Evolutionary conservation across 2,113 vertebrate genomes (phyloP), one percentile per base, ranked within the genome.

Genomic region (Cottus gobio): DNA sequence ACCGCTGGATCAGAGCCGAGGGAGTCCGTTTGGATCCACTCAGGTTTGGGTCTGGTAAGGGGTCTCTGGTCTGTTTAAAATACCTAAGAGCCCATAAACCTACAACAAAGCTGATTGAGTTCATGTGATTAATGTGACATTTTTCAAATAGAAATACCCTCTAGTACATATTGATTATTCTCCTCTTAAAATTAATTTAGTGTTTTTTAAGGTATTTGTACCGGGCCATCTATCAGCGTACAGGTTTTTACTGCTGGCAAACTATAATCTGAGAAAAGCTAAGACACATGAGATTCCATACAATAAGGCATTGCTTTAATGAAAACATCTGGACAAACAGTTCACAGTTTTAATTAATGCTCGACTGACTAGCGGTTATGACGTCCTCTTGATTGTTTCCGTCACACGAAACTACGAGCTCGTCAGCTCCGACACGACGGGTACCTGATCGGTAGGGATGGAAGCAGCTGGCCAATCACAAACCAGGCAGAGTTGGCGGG

Each of bases 251-350:
- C 79, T 58, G 80, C 75, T 73, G 79, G 76, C 73, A 70, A 63
- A 72, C 74, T 7, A 48, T 70, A 52, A 70, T 79, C 12, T 80
- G 79, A 86, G 12, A 50, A 83, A 83, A 87, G 42, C 56, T 54
- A 37, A 81, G 75, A 84, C 71, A 76, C 64, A 75, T 80, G 81
- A 83, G 83, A 77, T 71, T 87, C 81, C 50, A 77, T 77, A 88
- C 85, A 65, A 83, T 94, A 93, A 94, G 93, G 93, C 93, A 92
- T 93, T 90, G 87, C 85, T 92, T 92, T 84, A 84, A 89, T 88
- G 86, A 85, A 71, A 90, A 90, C 76, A 79, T 81, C 77, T 65
- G 71, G 78, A 89, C 79, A 86, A 85, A 90, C 86, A 60, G 70
- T 80, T 92, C 89, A 94, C 90, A 94, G 93, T 94, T 89, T 89